A percentile compares a stretch with the other conserved stretches of the same genome.
phyloP scores from a whole-genome alignment of 2,888 invertebrate species.

The Amorpha juglandis region DNA sequence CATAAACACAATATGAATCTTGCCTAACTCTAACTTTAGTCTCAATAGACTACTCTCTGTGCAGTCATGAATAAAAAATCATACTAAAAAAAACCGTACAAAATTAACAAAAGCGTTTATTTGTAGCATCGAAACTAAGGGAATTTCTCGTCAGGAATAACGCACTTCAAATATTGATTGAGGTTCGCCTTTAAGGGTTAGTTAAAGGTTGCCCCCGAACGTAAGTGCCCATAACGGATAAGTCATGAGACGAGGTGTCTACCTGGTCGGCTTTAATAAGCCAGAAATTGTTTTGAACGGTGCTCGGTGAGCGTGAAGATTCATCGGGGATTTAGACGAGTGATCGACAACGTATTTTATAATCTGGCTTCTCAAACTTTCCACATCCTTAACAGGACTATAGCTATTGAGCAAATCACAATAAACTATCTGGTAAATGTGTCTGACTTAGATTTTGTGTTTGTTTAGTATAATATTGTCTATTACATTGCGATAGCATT shows the following conservation, averaged over 20 bases:
- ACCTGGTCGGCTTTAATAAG: constrained; percentile 77
- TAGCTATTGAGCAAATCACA: not conserved
- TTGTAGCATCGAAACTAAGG: constrained; percentile 30
- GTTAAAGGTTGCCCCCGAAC: constrained; percentile 33
- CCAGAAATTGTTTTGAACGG: constrained; percentile 80
- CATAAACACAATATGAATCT: too few relatives aligned
- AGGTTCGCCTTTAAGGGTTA: constrained; percentile 56
- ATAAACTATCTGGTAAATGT: not conserved
- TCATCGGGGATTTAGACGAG: constrained; percentile 69
- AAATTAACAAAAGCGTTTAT: constrained; percentile 42
- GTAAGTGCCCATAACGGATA: constrained; percentile 47
- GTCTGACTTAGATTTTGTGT: too few relatives aligned
- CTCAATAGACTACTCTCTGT: not conserved
- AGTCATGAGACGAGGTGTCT: constrained; percentile 52
- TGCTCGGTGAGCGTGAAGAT: constrained; percentile 78
- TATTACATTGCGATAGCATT: too few relatives aligned
- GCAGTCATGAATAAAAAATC: not conserved
- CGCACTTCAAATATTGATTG: constrained; percentile 62
- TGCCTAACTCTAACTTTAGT: too few relatives aligned
- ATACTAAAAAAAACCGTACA: constrained; percentile 2
- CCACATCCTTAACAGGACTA: not conserved
- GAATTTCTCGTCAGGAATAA: constrained; percentile 40
- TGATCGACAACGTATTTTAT: constrained; percentile 62
- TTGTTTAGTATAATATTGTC: too few relatives aligned
- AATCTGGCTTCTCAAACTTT: constrained; percentile 60